A percentile compares a stretch with the other conserved stretches of the same genome.
phyloP scores from a whole-genome alignment of 2,113 vertebrate genomes.

The Oenanthe oenanthe region DNA sequence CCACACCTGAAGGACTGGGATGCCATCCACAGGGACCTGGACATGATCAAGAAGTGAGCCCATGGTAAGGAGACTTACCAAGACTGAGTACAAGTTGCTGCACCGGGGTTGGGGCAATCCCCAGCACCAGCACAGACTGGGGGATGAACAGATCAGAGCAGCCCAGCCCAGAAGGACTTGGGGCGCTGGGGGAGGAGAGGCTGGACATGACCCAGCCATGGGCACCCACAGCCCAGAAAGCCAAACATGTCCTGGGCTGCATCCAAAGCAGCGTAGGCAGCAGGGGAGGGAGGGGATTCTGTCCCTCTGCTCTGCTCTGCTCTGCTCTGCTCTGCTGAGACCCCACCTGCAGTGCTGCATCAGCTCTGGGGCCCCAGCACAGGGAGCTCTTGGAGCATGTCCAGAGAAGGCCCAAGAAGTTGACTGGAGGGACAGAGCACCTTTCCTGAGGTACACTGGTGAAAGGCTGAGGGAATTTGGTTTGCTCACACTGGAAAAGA shows the following conservation, averaged over 20 bases:
- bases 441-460: neutral
- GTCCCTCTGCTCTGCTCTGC: neutral
- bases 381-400: accelerated
- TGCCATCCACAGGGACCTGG: too few species aligned
- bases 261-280: neutral
- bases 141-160: too few species aligned
- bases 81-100: too few species aligned
- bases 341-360: neutral
- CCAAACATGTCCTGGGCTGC: accelerated
- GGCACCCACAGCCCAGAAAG: accelerated
- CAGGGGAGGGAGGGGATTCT: neutral
- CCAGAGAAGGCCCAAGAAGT: neutral
- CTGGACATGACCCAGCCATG: too few species aligned
- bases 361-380: neutral
- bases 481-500: neutral
- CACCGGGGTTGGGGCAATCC: too few species aligned
- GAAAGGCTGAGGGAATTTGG: neutral
- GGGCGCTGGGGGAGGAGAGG: too few species aligned
- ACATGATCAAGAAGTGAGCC: too few species aligned
- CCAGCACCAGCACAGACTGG: too few species aligned
- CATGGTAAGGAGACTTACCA: too few species aligned
- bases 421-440: neutral
- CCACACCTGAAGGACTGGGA: too few species aligned
- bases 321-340: neutral
- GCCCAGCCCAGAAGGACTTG: too few species aligned